A percentile compares a stretch with the other conserved stretches of the same genome.
phyloP scores from a whole-genome alignment of 1,140 invertebrate species.

The Papilio machaon region DNA sequence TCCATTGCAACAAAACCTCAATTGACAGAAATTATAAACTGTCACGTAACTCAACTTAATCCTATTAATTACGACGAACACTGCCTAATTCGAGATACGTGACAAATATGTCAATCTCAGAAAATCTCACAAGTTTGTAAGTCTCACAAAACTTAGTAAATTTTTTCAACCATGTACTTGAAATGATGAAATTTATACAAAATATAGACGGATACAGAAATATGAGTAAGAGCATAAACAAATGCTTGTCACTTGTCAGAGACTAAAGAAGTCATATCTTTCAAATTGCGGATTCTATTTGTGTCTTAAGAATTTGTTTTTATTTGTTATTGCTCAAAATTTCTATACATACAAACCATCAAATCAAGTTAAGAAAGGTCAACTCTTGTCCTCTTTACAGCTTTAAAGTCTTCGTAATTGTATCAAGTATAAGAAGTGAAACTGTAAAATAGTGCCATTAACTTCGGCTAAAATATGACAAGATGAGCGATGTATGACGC shows the following conservation, averaged over 20 bases:
- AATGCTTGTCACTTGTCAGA: too few relatives aligned
- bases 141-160: too few relatives aligned
- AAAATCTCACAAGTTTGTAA: too few relatives aligned
- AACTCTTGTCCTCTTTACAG: neutral
- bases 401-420: neutral
- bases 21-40: neutral
- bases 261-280: too few relatives aligned
- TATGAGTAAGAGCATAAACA: too few relatives aligned
- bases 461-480: constrained; percentile 44
- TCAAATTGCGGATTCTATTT: too few relatives aligned
- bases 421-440: neutral
- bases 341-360: neutral
- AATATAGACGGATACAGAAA: too few relatives aligned
- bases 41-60: neutral
- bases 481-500: constrained; percentile 42
- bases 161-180: neutral
- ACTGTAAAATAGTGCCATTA: neutral
- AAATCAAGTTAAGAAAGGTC: neutral
- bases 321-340: too few relatives aligned
- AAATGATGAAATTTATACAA: too few relatives aligned
- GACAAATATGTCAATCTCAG: neutral
- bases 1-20: neutral
- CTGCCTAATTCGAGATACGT: neutral
- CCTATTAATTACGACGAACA: neutral
- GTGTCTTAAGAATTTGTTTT: too few relatives aligned